Base-by-base conservation (phyloP, 2,113 vertebrate genomes). In the Camelus bactrianus region DNA sequence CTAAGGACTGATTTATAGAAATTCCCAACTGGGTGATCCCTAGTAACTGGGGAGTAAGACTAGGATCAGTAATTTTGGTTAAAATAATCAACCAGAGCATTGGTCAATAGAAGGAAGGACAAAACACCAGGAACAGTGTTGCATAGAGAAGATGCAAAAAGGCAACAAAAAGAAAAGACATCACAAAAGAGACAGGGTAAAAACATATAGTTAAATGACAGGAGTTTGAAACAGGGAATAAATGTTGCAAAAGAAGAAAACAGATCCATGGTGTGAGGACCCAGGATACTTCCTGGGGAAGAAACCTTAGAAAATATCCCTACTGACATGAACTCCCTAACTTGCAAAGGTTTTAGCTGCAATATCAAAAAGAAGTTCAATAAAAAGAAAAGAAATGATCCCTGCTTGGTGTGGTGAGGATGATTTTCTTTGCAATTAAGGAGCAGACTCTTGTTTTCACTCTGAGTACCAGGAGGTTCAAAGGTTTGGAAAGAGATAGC, bases 401-500 rank as follows among this genome's bases (percentile, higher is more conserved):
- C 50, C 75, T 35, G 32, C 32, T 52, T 10, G 22, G 10, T 77
- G 50, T 15, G 32, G 50, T 56, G 32, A 56, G n/a, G 50, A 54
- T 24, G 1, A 35, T 35, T 79, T 79, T 79, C 50, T 56, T 79
- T 56, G 32, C 32, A 79, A 20, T 79, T 54, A n/a, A 32, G 52
- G 76, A 56, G 76, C 32, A 56, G 76, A 35, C 50, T 79, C 75
- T 56, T 26, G 20, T 54, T 79, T 56, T 54, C 50, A 54, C 52
- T 54, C 16, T 16, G 13, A 54, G 52, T 42, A 42, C 52, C 52
- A 54, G 16, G 52, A 99, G 99, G 98, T 98, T 99, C 97, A 99
- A 99, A 98, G 99, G 98, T 86, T 94, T 99, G 98, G 99, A 99
- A 97, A 98, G 98, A 97, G 98, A 98, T 92, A 98, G 98, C 8